phyloP scores from a whole-genome alignment of 2,797 vertebrate species.

The Typhlichthys eigenmanni region DNA sequence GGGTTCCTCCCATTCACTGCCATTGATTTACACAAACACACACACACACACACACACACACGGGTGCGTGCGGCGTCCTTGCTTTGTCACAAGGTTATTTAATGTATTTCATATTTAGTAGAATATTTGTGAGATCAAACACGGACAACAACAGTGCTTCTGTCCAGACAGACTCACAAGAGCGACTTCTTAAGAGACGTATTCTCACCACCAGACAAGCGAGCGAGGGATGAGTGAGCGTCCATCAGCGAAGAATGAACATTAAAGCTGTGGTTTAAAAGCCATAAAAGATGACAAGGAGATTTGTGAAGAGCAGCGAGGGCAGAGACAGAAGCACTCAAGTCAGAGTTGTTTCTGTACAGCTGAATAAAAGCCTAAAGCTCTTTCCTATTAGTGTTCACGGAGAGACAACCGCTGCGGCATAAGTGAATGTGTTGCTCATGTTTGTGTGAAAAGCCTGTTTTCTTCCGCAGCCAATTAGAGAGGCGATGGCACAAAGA shows the following conservation, averaged over 20 bases:
- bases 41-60: background rate
- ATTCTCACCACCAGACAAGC: constrained; percentile 34
- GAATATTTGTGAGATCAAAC: constrained; percentile 55
- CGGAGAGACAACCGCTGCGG: constrained; percentile 65
- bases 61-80: constrained; percentile 56
- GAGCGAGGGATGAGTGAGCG: constrained; percentile 39
- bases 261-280: constrained; percentile 59
- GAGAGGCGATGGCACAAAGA: constrained; percentile 92
- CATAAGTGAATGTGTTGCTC: constrained; percentile 70
- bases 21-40: constrained; percentile 63
- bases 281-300: constrained; percentile 51
- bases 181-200: constrained; percentile 34
- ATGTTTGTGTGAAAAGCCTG: constrained; percentile 95
- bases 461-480: constrained; percentile 90
- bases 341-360: constrained; percentile 48
- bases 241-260: constrained; percentile 44
- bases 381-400: constrained; percentile 58
- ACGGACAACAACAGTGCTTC: constrained; percentile 36
- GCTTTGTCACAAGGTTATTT: constrained; percentile 75
- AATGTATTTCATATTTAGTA: constrained; percentile 53
- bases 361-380: constrained; percentile 67
- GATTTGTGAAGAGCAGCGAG: constrained; percentile 49
- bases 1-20: constrained; percentile 78
- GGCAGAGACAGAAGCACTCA: constrained; percentile 57
- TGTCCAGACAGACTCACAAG: constrained; percentile 35